These are phyloP conservation scores for Menura novaehollandiae DNA, from an alignment of 2,113 vertebrate species.

Conservation along the genomic window DNA sequence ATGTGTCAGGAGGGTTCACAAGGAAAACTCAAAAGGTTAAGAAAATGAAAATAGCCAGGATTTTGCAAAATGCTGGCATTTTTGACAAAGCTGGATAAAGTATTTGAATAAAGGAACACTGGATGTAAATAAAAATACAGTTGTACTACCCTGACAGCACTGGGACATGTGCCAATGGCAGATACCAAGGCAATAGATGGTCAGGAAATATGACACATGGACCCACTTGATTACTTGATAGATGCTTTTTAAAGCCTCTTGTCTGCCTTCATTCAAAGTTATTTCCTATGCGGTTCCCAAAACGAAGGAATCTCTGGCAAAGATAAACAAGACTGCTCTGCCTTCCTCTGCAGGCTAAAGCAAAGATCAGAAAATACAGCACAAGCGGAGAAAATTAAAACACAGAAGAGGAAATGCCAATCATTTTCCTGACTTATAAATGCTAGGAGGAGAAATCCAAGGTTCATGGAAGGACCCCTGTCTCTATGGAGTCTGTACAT, in stretches of 20 bases:
- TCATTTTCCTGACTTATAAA: constrained; percentile 47
- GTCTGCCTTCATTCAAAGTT: constrained; percentile 46
- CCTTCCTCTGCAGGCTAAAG: constrained; percentile 35
- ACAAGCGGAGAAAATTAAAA: constrained; percentile 45
- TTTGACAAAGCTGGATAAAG: not conserved
- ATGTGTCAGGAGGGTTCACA: not conserved
- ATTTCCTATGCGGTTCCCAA: constrained; percentile 54
- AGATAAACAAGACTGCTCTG: constrained; percentile 44
- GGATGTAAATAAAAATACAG: constrained; percentile 31
- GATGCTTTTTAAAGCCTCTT: constrained; percentile 56
- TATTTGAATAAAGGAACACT: not conserved
- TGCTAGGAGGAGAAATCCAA: constrained; percentile 7
- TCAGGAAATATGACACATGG: constrained; percentile 51
- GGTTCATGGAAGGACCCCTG: not conserved
- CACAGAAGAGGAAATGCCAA: constrained; percentile 52
- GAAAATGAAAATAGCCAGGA: not conserved
- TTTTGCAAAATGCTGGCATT: no score
- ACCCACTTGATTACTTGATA: constrained; percentile 42
- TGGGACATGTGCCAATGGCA: not conserved
- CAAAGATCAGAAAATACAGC: constrained; percentile 37
- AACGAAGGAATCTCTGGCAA: constrained; percentile 45
- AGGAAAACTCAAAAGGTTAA: not conserved
- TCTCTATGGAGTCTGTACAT: not conserved
- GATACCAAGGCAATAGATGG: constrained; percentile 47
- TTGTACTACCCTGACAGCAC: not conserved